Base-by-base conservation (phyloP, 1,140 invertebrate genomes). In the Centruroides vittatus region DNA sequence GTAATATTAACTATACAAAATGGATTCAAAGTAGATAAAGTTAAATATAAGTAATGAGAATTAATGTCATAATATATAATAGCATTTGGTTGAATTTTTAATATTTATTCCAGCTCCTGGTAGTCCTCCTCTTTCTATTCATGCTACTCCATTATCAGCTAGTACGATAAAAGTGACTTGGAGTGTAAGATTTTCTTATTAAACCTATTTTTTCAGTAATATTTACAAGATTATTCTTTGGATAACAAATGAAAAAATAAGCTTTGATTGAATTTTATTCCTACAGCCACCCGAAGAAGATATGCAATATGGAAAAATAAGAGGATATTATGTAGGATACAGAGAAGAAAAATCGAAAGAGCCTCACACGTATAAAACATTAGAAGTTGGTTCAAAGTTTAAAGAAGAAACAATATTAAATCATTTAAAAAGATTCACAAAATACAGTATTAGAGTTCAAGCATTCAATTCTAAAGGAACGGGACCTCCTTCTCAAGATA, bases 341-440 rank as follows among this genome's bases (percentile, higher is more conserved):
- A 75, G 73, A 63, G 68, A 69, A 49, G 69, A 70, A 34, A 72
- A 73, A 47, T 72, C 71, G 36, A 67, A 65, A 0, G 71, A 73
- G 13, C 68, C 67, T 9, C 72, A 67, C 63, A 62, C 66, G 2
- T 73, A 70, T 59, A 65, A 69, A 54, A 71, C 70, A 23, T 35
- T 72, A 8, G 70, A 71, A 12, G 60, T 67, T 47, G 48, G 56
- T n/a, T 49, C 55, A 23, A 53, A 61, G n/a, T 60, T 62, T 11
- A 46, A 61, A 47, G 58, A 60, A 23, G 68, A 72, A 57, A 67
- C 66, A 41, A 72, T 70, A 34, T 59, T 80, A 10, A 69, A 72
- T 57, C 71, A 87, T 53, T 76, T 98, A 35, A 88, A 92, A 72
- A 94, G 94, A 72, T 73, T 61, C 56, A 78, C 76, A 1, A 70